Evolutionary conservation across 2,797 vertebrate species (phyloP).

Genomic region (Acomys russatus): DNA sequence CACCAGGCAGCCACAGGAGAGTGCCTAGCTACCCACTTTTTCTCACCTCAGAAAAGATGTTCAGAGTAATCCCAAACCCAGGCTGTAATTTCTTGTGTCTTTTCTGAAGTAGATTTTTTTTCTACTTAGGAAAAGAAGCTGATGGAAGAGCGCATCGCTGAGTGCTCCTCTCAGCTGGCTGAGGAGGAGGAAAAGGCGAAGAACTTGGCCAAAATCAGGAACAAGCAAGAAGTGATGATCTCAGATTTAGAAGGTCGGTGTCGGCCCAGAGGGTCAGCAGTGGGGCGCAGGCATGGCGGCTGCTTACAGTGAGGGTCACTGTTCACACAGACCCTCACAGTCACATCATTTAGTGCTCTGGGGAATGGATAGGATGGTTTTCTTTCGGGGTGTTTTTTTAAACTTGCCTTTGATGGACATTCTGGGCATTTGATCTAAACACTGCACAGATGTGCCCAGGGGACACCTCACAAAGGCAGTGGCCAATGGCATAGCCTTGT

Average conservation of each 20-base stretch:
- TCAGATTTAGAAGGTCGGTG: slow-evolving; percentile 96
- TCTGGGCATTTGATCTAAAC: not conserved
- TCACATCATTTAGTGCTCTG: not conserved
- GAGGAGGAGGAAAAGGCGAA: slow-evolving; percentile 99
- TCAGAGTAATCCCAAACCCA: not conserved
- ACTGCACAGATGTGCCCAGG: too few relatives aligned
- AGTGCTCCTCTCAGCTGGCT: slow-evolving; percentile 95
- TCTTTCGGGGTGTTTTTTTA: not conserved
- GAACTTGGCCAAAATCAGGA: slow-evolving; percentile 97
- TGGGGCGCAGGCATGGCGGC: too few relatives aligned
- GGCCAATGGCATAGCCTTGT: not conserved
- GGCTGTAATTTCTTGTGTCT: not conserved
- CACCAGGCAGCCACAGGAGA: not conserved
- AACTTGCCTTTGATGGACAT: not conserved
- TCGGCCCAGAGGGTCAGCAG: not conserved
- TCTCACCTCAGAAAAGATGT: not conserved
- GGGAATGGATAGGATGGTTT: not conserved
- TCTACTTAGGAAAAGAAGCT: slow-evolving; percentile 95
- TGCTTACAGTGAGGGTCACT: too few relatives aligned
- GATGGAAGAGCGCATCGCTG: slow-evolving; percentile 95
- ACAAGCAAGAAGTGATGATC: slow-evolving; percentile 99
- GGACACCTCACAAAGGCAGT: not conserved
- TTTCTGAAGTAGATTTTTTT: not conserved
- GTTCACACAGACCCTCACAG: not conserved
- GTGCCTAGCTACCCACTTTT: not conserved